Evolutionary conservation across 1,140 invertebrate species (phyloP), one percentile per base, ranked within the genome.

Genomic region (Plectus sambesii): DNA sequence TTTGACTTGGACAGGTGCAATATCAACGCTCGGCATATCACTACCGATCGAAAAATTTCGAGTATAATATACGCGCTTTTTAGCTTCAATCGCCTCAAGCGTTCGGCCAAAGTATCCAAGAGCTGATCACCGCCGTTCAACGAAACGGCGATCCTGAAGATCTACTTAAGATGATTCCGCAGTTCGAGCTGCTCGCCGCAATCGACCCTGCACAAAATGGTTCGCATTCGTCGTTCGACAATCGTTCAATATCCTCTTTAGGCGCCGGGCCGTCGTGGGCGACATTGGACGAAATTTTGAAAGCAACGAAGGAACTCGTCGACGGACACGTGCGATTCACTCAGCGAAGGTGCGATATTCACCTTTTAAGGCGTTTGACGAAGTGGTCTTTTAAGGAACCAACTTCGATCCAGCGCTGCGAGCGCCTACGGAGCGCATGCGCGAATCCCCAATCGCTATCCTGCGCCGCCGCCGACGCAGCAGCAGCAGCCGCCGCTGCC

Each of bases 51-150:
- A n/a, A n/a, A n/a, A n/a, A n/a, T n/a, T n/a, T n/a, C n/a, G n/a
- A n/a, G n/a, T n/a, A n/a, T n/a, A n/a, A n/a, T n/a, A n/a, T n/a
- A n/a, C n/a, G 30, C 17, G 12, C 17, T 33, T 33, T 33, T 12
- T 17, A 33, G 30, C 30, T 33, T 33, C 30, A 33, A 33, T 33
- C 30, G 30, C 66, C 68, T 3, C 68, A 70, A 61, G 67, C 69
- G 3, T 71, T 71, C 50, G 42, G 54, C 4, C 69, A 70, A 43
- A 69, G 69, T 49, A 60, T 92, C 1, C 85, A 88, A 69, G 88
- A 94, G 69, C 70, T 94, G 49, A 81, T 90, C 19, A 87, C 92
- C 51, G 87, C 85, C 0, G 72, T 93, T 48, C 87, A 93, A 68
- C 76, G 87, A 51, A 89, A 85, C 4, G 82, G 82, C 0, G 87